A percentile compares a stretch with the other conserved stretches of the same genome.
Conservation (phyloP, 1,140 invertebrate species). For the Leptopilina clavipes region DNA sequence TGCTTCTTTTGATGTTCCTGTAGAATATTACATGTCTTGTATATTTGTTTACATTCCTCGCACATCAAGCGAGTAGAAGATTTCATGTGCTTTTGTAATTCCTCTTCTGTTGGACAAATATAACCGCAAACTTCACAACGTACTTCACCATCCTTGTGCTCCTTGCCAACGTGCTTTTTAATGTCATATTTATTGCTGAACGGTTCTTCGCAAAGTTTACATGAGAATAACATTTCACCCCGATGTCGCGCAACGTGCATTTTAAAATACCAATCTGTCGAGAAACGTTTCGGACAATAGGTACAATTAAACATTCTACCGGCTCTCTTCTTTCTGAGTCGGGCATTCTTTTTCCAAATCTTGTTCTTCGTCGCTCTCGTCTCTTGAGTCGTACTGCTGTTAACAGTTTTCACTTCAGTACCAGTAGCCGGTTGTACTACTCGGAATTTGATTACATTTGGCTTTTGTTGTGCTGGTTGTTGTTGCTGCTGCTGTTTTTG, state of each 20-base stretch:
- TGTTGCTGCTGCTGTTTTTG: constrained; percentile 20
- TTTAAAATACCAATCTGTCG: constrained; percentile 70
- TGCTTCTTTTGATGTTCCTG: constrained; percentile 54
- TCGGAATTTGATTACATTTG: constrained; percentile 27
- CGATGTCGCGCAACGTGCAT: constrained; percentile 67
- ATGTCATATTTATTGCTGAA: constrained; percentile 63
- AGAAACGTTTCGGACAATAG: constrained; percentile 66
- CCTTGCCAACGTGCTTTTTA: constrained; percentile 61
- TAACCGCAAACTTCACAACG: constrained; percentile 54
- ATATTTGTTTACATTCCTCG: constrained; percentile 51
- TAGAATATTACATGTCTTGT: constrained; percentile 46
- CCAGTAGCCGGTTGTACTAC: neutral
- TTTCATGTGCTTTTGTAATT: constrained; percentile 49
- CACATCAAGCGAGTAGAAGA: constrained; percentile 43
- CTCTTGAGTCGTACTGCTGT: neutral
- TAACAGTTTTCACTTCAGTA: neutral
- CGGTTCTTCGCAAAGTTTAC: constrained; percentile 60
- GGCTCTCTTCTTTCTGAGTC: constrained; percentile 37
- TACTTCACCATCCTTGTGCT: constrained; percentile 56
- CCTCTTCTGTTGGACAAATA: constrained; percentile 40
- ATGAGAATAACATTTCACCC: constrained; percentile 61
- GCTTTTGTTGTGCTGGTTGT: neutral
- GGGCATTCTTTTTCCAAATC: constrained; percentile 32
- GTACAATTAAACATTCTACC: constrained; percentile 63
- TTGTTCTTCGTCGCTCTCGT: constrained; percentile 3